Evolutionary conservation across 2,113 vertebrate genomes (phyloP).

Genomic region (Plotosus lineatus): DNA sequence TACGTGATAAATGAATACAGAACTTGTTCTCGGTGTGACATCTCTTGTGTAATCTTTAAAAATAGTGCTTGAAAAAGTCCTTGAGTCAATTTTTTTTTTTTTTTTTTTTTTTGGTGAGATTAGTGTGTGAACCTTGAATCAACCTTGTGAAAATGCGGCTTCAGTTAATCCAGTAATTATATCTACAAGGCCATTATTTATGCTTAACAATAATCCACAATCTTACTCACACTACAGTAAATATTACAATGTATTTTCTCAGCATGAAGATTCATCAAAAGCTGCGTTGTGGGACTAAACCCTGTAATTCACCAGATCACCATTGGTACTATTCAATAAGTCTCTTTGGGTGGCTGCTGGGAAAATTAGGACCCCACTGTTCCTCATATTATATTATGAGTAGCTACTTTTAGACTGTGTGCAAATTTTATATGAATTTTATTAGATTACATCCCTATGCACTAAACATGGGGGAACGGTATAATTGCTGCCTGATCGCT

Average conservation of each 20-base stretch:
- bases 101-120: neutral
- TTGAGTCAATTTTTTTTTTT: neutral
- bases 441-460: neutral
- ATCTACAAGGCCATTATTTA: neutral
- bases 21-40: slow-evolving; percentile 1
- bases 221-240: neutral
- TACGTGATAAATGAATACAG: slow-evolving; percentile 8
- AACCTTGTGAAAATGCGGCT: neutral
- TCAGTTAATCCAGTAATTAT: neutral
- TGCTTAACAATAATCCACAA: neutral
- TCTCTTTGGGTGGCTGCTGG: neutral
- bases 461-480: neutral
- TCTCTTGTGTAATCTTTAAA: neutral
- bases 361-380: neutral
- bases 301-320: neutral
- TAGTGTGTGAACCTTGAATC: neutral
- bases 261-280: neutral
- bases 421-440: neutral
- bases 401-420: neutral
- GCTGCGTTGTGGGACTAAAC: neutral
- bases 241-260: neutral
- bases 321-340: neutral
- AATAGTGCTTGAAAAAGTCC: neutral
- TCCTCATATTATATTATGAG: neutral
- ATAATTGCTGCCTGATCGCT: neutral